Base-by-base conservation (phyloP, 2,113 vertebrate species). In the Tetrao urogallus region DNA sequence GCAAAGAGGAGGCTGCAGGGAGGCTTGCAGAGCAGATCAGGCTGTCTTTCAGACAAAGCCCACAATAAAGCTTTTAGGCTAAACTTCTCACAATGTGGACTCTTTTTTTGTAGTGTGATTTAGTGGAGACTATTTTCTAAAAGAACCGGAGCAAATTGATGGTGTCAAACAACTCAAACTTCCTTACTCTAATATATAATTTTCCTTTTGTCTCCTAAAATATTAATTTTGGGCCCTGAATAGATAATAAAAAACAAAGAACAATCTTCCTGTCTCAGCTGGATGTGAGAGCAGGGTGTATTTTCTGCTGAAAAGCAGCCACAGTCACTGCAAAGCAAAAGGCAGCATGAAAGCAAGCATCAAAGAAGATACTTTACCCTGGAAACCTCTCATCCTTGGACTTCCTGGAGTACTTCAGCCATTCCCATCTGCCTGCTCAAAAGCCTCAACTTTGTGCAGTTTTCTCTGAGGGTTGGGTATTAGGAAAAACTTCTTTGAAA, bases 1-100 rank as follows among this genome's bases (percentile, higher is more conserved):
- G 43, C 34, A 71, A 84, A 69, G 5, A 50, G 65, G 45, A 72
- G 45, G 52, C 38, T 82, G 34, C 5, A 5, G 52, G 10, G 45
- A 71, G 19, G 11, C 5, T 1, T 36, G 28, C 0, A 2, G 6
- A 48, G 58, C 32, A 69, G 28, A n/a, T 67, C 2, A 2, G 30
- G 15, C 48, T 84, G 81, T 32, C 43, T 27, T 90, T 86, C 48
- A 92, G 47, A 22, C 16, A 85, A 61, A 13, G 13, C 56, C 40
- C 10, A 72, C 45, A 76, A 76, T 45, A 45, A 85, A 85, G 16
- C n/a, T 82, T 40, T 61, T 48, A 61, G 30, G 36, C 10, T 48
- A 82, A 63, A 71, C 11, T 36, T 79, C 28, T 78, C 4, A 20
- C 67, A 50, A 45, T 63, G 45, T 83, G n/a, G n/a, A 27, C 2